Conservation (phyloP, 2,888 invertebrate genomes). For the Epinotia brunnichana region DNA sequence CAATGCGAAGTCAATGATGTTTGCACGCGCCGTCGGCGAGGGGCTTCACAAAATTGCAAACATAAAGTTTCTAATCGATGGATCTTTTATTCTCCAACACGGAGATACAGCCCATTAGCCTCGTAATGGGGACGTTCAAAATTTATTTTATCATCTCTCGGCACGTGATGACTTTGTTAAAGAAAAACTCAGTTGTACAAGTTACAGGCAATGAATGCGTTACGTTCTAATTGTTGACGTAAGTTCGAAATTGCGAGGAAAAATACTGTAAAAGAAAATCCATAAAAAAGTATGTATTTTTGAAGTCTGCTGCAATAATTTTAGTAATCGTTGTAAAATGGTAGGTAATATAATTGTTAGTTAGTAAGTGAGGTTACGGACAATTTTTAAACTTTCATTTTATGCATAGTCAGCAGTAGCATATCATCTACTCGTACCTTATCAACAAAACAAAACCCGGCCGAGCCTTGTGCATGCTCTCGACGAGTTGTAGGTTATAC, state of each 20-base stretch:
- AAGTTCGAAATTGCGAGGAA: not conserved
- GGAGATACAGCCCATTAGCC: conserved; percentile 83
- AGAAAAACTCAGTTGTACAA: conserved; percentile 47
- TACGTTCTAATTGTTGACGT: not conserved
- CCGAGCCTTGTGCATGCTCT: too few species aligned
- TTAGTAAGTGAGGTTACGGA: too few species aligned
- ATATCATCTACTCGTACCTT: too few species aligned
- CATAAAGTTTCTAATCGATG: conserved; percentile 84
- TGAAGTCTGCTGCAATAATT: not conserved
- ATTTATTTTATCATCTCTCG: conserved; percentile 82
- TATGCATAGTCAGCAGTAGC: not conserved
- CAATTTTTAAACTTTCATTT: not conserved
- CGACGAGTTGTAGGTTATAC: too few species aligned
- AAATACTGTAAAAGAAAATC: not conserved
- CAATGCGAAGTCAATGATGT: conserved; percentile 46
- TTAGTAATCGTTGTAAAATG: not conserved
- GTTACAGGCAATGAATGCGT: conserved; percentile 40
- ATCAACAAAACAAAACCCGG: too few species aligned
- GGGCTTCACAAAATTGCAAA: conserved; percentile 79
- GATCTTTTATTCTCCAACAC: conserved; percentile 81
- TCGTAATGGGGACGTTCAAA: conserved; percentile 80
- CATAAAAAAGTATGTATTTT: not conserved
- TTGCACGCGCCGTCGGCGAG: conserved; percentile 55
- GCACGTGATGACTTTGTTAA: conserved; percentile 79
- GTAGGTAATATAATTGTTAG: too few species aligned